Percentiles rank a stretch among this genome's conserved stretches.
phyloP scores from a whole-genome alignment of 2,888 invertebrate genomes.

The Morinoia aosen region DNA sequence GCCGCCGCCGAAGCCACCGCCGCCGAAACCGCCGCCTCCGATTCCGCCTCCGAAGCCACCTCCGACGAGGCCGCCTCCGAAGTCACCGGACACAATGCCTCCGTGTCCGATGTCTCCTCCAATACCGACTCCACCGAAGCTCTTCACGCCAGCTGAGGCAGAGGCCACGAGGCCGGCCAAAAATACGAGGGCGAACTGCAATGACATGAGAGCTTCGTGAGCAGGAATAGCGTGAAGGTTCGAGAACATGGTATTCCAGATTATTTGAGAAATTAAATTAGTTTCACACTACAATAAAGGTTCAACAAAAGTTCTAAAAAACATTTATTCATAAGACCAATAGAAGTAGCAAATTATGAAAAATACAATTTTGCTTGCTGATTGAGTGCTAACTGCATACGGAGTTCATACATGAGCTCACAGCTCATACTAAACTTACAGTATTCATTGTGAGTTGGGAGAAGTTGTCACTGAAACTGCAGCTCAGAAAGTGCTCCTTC shows the following conservation, averaged over 20 bases:
- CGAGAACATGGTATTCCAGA: not conserved
- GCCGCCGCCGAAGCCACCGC: not conserved
- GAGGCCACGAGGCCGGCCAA: slow-evolving; percentile 19
- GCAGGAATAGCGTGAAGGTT: not conserved
- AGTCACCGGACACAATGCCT: not conserved
- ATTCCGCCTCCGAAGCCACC: not conserved
- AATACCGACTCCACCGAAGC: not conserved
- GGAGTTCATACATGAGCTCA: not conserved
- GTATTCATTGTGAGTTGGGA: slow-evolving; percentile 14
- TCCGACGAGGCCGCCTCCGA: slow-evolving; percentile 7
- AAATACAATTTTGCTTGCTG: not conserved
- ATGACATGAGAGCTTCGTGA: not conserved
- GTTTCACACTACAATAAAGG: not conserved
- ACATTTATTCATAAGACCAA: not conserved
- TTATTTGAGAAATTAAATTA: too few species aligned
- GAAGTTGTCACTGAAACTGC: slow-evolving; percentile 48
- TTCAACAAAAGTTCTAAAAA: not conserved
- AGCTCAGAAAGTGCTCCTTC: slow-evolving; percentile 44
- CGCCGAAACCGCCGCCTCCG: not conserved
- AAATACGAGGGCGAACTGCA: slow-evolving; percentile 25
- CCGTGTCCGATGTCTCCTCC: slow-evolving; percentile 13
- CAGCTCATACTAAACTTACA: not conserved
- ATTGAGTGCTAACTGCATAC: not conserved
- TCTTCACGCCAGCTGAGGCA: slow-evolving; percentile 12
- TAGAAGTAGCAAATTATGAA: not conserved